Conservation (phyloP, 2,797 vertebrate genomes). For the Onychomys leucogaster region DNA sequence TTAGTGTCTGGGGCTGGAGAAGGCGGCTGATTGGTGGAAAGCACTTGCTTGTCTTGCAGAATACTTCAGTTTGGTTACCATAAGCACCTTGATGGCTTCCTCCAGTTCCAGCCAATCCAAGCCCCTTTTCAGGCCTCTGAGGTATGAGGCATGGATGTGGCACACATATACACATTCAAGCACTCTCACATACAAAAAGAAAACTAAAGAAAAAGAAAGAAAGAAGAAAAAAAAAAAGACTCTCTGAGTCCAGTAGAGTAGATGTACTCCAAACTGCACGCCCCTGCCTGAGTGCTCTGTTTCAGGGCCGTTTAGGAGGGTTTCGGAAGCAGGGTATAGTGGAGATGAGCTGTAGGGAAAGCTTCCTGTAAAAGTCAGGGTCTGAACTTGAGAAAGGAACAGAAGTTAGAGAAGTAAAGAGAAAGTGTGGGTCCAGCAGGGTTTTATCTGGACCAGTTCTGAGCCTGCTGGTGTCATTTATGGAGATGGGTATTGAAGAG, state of each 20-base stretch:
- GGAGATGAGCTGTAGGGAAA: neutral
- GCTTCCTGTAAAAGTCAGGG: neutral
- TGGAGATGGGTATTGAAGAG: neutral
- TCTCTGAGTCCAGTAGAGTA: neutral
- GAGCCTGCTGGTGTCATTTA: neutral
- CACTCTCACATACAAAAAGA: neutral
- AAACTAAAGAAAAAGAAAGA: neutral
- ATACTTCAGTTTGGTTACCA: neutral
- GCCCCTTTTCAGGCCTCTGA: neutral
- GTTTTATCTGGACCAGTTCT: neutral
- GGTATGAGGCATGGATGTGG: no score
- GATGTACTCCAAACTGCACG: neutral
- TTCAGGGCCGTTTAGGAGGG: neutral
- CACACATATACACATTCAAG: neutral
- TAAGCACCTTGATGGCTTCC: neutral
- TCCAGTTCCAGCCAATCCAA: neutral
- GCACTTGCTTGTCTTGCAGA: neutral
- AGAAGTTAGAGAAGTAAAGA: neutral
- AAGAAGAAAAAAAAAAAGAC: neutral
- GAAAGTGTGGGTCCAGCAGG: neutral
- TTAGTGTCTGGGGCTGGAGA: neutral
- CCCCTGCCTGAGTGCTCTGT: neutral
- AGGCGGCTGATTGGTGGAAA: neutral
- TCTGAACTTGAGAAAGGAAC: neutral
- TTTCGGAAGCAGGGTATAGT: neutral